phyloP scores from a whole-genome alignment of 1,140 invertebrate species.

The Tribolium castaneum region DNA sequence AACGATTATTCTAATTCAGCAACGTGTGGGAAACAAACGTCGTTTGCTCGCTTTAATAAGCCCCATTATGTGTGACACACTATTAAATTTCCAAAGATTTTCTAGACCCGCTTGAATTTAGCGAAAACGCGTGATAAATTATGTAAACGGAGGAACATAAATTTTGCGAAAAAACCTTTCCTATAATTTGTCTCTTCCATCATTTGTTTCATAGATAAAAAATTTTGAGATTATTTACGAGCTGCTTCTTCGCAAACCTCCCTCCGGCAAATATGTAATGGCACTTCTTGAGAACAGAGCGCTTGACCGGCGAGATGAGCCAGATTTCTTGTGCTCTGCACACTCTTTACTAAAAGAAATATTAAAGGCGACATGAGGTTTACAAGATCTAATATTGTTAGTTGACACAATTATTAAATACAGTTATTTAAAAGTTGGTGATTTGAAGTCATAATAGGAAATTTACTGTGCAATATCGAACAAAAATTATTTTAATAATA shows the following conservation, averaged over 20 bases:
- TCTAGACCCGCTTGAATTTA: not conserved
- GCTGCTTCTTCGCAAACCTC: constrained; percentile 5
- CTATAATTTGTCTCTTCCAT: constrained; percentile 13
- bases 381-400: not conserved
- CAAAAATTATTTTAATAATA: too few species aligned
- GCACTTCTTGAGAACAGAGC: constrained; percentile 8
- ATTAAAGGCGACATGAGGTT: not conserved
- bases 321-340: not conserved
- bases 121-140: constrained; percentile 3
- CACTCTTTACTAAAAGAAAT: not conserved
- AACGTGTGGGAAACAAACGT: too few species aligned
- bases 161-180: not conserved
- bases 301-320: not conserved
- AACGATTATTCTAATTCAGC: not conserved
- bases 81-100: not conserved
- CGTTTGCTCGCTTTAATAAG: not conserved
- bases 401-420: not conserved
- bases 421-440: too few species aligned
- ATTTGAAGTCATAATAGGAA: too few species aligned
- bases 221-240: constrained; percentile 20
- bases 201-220: constrained; percentile 31
- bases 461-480: too few species aligned
- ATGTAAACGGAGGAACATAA: not conserved
- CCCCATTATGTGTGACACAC: not conserved
- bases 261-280: constrained; percentile 31